Base-by-base conservation (phyloP, 2,888 invertebrate species). In the Chironomus tentans region DNA sequence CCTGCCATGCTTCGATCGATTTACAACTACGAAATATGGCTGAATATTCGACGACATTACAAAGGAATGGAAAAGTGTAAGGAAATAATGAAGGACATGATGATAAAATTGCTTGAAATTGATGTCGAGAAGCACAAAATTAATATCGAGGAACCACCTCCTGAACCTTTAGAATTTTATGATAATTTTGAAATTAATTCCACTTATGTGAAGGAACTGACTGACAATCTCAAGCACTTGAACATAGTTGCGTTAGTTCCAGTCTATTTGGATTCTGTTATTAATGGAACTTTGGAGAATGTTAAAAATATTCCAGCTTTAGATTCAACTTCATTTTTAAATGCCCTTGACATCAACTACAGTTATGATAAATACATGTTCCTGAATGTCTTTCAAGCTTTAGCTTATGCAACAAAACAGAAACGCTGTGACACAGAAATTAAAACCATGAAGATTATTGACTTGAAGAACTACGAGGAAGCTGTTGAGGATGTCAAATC, bases 361-460 rank as follows among this genome's bases (percentile, higher is more conserved):
- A 24, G 24, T n/a, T 28, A 38, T 38, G 15, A 38, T n/a, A 2
- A 12, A 4, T 68, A 24, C 38, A 68, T 68, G n/a, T 38, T 68
- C 38, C 15, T 68, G 2, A 68, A 68, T 68, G 68, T 68, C 21
- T 68, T 24, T n/a, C 68, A 68, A 68, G 68, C 68, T 38, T 15
- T 68, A 3, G 13, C 1, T n/a, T 68, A 28, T 46, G 38, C 68
- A 68, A 68, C 68, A 24, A 68, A 28, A 7, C 68, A 15, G 15
- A 46, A 68, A 38, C 15, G 28, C 2, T 28, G 28, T 38, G 28
- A 68, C 3, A 38, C 38, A 10, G 22, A 68, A 21, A 22, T 3
- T 1, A 18, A 22, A 22, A 22, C 22, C 7, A 68, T 68, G 68
- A 38, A n/a, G 3, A 68, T 24, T 12, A 21, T 68, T 28, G 68